These are phyloP conservation scores for Drosophila simulans DNA, from an alignment of 1,140 invertebrate genomes.

Conservation along the genomic window DNA sequence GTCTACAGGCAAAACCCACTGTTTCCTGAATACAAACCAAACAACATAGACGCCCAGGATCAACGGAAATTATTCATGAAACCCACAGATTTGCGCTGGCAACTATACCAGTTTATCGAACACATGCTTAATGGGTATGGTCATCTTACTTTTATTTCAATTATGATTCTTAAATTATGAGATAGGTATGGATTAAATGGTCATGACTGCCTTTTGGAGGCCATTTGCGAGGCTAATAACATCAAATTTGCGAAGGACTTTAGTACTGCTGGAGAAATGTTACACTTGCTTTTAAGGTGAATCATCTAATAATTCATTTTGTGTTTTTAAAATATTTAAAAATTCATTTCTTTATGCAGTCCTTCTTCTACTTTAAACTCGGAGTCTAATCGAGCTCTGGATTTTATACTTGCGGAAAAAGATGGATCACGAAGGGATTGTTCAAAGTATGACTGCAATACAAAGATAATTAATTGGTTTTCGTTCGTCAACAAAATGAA, in stretches of 20 bases:
- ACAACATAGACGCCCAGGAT: not conserved
- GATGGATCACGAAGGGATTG: not conserved
- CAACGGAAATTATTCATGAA: not conserved
- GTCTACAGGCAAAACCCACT: constrained; percentile 18
- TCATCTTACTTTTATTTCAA: rapidly evolving
- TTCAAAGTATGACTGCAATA: constrained; percentile 22
- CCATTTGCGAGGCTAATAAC: constrained; percentile 13
- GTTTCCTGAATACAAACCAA: constrained; percentile 12
- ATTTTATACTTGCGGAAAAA: constrained; percentile 16
- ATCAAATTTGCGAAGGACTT: constrained; percentile 5
- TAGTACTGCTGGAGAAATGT: constrained; percentile 4
- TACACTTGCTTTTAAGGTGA: constrained; percentile 20
- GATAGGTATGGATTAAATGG: constrained; percentile 13
- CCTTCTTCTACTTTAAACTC: constrained; percentile 26
- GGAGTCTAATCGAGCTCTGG: not conserved
- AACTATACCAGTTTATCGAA: constrained; percentile 11
- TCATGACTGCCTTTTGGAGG: constrained; percentile 13
- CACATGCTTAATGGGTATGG: constrained; percentile 1
- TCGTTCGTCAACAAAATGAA: constrained; percentile 1
- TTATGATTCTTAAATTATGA: not conserved
- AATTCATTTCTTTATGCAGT: not conserved
- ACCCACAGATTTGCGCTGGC: constrained; percentile 8
- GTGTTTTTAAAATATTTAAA: not conserved
- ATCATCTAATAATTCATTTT: not conserved
- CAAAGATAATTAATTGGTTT: constrained; percentile 6